Base-by-base conservation (phyloP, 2,113 vertebrate species). In the Odobenus rosmarus region DNA sequence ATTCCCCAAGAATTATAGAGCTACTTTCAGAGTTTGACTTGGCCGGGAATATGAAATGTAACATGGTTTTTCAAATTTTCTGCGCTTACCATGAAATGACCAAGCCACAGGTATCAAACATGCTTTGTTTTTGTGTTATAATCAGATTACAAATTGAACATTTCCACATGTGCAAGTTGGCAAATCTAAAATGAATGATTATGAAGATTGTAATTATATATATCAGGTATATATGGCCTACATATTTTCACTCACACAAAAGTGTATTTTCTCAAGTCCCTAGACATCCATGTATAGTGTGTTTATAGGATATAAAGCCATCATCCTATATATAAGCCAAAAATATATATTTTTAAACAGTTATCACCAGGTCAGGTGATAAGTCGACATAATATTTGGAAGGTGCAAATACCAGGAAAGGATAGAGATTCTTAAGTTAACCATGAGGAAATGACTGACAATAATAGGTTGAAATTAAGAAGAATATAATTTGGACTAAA, bases 131-230 rank as follows among this genome's bases (percentile, higher is more conserved):
- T 59, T 98, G 98, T 98, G 97, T 98, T 99, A 72, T 99, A 99
- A 99, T 99, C 98, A 98, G 94, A 97, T 99, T 99, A 98, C 98
- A 98, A 98, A 99, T 99, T 99, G 98, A 99, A 99, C 97, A 98
- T 98, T 99, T 99, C 98, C 98, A 99, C 98, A 98, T 99, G 99
- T 99, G 98, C 64, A 0, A 67, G 96, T 98, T 99, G 98, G 98
- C 98, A 99, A 98, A 98, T 98, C 98, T 91, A 98, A 98, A 97
- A 93, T 96, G 94, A 97, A 96, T 97, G 94, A 97, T 97, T 97
- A 95, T 95, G 83, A 96, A 96, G 90, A 95, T 88, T 85, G 64
- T 95, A 97, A 98, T 97, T 98, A 94, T 82, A 87, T 83, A 55
- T 88, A 97, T 97, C 94, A 93, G 90, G 94, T 93, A 96, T 93